Evolutionary conservation across 1,140 invertebrate genomes (phyloP).

Genomic region (Drosophila arawakana): DNA sequence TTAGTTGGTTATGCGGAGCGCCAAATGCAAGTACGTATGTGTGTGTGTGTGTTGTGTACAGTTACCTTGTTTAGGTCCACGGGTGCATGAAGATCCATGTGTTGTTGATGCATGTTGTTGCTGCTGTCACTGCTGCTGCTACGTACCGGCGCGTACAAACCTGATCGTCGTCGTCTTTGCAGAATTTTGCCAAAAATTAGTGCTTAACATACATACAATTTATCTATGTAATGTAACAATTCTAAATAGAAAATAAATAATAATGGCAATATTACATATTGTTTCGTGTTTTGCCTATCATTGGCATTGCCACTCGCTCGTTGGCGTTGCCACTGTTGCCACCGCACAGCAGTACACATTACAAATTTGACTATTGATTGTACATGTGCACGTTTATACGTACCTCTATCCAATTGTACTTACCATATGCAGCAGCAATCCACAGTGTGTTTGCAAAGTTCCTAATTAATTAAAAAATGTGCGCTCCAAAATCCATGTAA

Average conservation of each 20-base stretch:
- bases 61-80: slow-evolving; percentile 88
- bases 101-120: slow-evolving; percentile 70
- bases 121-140: slow-evolving; percentile 59
- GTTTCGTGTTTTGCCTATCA: slow-evolving; percentile 39
- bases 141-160: slow-evolving; percentile 52
- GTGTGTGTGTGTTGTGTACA: background rate
- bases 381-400: too few relatives aligned
- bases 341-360: background rate
- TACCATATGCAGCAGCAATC: background rate
- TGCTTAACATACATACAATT: slow-evolving; percentile 32
- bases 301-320: slow-evolving; percentile 30
- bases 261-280: slow-evolving; percentile 52
- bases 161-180: slow-evolving; percentile 52
- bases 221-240: slow-evolving; percentile 24
- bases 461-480: background rate
- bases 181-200: slow-evolving; percentile 57
- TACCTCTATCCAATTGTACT: too few relatives aligned
- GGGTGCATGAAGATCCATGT: slow-evolving; percentile 86
- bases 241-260: slow-evolving; percentile 47
- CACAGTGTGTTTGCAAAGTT: background rate
- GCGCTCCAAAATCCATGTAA: background rate
- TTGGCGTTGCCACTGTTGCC: slow-evolving; percentile 26
- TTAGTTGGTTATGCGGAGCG: background rate
- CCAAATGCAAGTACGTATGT: background rate
- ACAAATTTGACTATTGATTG: slow-evolving; percentile 3